Percentiles rank a stretch among this genome's conserved stretches.
Evolutionary conservation across 2,113 vertebrate species (phyloP).

Genomic region (Centropus bengalensis): DNA sequence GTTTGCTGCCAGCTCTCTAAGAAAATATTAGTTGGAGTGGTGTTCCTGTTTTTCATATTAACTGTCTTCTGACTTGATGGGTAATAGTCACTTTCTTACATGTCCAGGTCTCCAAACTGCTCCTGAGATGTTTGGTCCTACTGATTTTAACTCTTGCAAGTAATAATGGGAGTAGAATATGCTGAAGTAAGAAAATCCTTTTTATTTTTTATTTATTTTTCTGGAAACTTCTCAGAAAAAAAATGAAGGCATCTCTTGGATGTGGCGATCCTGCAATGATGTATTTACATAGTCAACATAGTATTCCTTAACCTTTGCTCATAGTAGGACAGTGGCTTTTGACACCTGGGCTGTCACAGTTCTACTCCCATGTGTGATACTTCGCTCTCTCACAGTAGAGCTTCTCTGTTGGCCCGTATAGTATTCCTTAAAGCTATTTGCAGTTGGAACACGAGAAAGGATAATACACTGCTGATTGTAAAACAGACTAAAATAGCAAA

Average conservation of each 20-base stretch:
- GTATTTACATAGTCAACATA: background rate
- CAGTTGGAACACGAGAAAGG: background rate
- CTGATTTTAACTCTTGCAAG: slow-evolving; percentile 5
- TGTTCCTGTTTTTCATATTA: slow-evolving; percentile 62
- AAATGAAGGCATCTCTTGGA: background rate
- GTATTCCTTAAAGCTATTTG: background rate
- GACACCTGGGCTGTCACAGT: background rate
- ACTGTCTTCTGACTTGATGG: slow-evolving; percentile 49
- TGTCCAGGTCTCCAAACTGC: background rate
- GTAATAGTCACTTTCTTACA: slow-evolving; percentile 5
- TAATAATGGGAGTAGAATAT: background rate
- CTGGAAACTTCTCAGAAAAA: background rate
- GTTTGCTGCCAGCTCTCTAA: slow-evolving; percentile 45
- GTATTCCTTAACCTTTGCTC: background rate
- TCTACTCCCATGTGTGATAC: background rate
- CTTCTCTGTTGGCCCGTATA: background rate
- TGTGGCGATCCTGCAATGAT: background rate
- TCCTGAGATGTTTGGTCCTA: slow-evolving; percentile 9
- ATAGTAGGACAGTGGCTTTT: background rate
- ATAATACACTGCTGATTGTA: background rate
- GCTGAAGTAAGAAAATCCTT: background rate
- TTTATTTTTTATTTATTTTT: too few relatives aligned
- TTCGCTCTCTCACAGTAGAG: background rate
- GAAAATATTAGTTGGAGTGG: slow-evolving; percentile 55
- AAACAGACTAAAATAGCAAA: background rate